Conservation (phyloP, 2,113 vertebrate species). For the Nothobranchius kuhntae region DNA sequence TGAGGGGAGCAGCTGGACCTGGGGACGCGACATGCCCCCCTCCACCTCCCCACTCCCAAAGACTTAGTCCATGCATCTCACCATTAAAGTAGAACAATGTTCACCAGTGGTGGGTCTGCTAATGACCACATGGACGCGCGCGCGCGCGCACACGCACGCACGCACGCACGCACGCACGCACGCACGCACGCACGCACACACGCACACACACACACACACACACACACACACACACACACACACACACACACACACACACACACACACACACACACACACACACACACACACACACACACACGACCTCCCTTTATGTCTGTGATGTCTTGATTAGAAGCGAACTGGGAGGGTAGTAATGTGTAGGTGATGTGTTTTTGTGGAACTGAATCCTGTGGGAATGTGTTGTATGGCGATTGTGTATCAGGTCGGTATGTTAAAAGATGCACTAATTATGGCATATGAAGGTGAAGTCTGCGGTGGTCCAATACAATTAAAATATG, state of each 20-base stretch:
- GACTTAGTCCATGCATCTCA: conserved; percentile 11
- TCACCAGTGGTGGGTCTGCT: conserved; percentile 53
- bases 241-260: not conserved
- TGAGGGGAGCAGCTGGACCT: conserved; percentile 67
- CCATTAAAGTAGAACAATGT: conserved; percentile 63
- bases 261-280: not conserved
- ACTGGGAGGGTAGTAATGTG: conserved; percentile 9
- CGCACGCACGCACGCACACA: too few species aligned
- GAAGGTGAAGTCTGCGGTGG: conserved; percentile 16
- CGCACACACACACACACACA: too few species aligned
- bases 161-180: too few species aligned
- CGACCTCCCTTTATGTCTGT: conserved; percentile 45
- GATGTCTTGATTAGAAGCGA: conserved; percentile 59
- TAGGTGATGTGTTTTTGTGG: conserved; percentile 21
- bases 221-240: conserved; percentile 10
- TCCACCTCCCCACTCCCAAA: not conserved
- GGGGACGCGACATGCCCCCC: conserved; percentile 48
- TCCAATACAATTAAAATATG: not conserved
- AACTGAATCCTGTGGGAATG: conserved; percentile 27
- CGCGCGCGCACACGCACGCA: not conserved
- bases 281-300: conserved; percentile 18
- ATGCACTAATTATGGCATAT: conserved; percentile 19
- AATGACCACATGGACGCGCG: conserved; percentile 51
- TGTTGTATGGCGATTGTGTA: conserved; percentile 19
- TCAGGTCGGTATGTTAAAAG: conserved; percentile 13